These are phyloP conservation scores for Bombus ignitus DNA, from an alignment of 1,140 invertebrate species.

Conservation along the genomic window DNA sequence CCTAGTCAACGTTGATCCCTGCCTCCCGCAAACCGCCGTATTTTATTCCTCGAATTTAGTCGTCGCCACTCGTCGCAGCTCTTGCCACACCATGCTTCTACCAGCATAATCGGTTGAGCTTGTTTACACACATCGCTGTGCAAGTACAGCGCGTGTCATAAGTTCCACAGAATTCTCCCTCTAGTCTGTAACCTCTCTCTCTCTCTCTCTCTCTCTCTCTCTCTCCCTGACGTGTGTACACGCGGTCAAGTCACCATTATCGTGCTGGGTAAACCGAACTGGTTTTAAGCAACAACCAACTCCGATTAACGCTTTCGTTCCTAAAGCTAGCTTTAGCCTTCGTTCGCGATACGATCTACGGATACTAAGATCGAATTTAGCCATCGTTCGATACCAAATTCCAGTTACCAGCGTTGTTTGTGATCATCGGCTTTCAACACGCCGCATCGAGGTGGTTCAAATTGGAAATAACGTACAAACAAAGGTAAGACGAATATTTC, in stretches of 20 bases:
- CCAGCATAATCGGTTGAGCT: not conserved
- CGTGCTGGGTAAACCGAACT: not conserved
- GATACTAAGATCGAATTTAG: too few relatives aligned
- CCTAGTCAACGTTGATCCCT: not conserved
- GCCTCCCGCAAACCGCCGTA: not conserved
- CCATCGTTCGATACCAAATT: too few relatives aligned
- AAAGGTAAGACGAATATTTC: too few relatives aligned
- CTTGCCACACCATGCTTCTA: not conserved
- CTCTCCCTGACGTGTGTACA: not conserved
- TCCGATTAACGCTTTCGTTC: not conserved
- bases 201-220: not conserved
- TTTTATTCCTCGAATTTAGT: constrained; percentile 30
- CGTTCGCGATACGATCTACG: not conserved
- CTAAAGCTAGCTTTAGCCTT: not conserved
- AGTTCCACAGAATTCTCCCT: not conserved
- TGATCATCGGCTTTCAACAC: too few relatives aligned
- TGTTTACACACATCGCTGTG: not conserved
- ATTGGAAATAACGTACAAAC: too few relatives aligned
- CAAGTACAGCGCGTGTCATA: constrained; percentile 12
- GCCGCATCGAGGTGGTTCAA: too few relatives aligned
- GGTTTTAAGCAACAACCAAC: not conserved
- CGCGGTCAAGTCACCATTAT: not conserved
- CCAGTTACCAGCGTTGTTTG: too few relatives aligned
- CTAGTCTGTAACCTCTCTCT: not conserved
- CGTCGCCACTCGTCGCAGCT: not conserved